These are phyloP conservation scores for Nemurella pictetii DNA, from an alignment of 2,888 invertebrate species.

Conservation along the genomic window DNA sequence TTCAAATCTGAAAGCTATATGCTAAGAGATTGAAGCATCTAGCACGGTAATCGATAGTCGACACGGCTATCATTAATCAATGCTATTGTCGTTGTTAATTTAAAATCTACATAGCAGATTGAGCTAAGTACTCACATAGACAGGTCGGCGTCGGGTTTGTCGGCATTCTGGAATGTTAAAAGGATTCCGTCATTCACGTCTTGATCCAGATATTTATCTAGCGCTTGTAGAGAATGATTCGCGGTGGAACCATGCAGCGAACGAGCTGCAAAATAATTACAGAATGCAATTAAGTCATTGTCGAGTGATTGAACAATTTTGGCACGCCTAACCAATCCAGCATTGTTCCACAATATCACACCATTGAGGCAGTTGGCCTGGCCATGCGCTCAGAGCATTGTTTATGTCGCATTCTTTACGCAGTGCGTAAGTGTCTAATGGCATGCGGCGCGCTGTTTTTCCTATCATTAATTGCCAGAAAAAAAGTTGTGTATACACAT, in stretches of 20 bases:
- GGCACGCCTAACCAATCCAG: not conserved
- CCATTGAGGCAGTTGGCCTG: not conserved
- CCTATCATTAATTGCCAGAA: not conserved
- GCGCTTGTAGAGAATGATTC: not conserved
- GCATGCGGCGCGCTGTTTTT: not conserved
- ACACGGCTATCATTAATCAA: slow-evolving; percentile 6
- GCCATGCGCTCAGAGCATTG: not conserved
- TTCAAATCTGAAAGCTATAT: not conserved
- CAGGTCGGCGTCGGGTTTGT: not conserved
- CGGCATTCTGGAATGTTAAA: slow-evolving; percentile 15
- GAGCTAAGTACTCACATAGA: not conserved
- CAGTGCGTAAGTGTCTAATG: not conserved
- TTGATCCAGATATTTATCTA: not conserved
- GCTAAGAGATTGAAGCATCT: not conserved
- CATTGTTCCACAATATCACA: not conserved
- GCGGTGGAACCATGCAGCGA: not conserved
- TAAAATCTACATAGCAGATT: slow-evolving; percentile 13
- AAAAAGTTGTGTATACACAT: not conserved
- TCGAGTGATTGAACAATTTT: slow-evolving; percentile 23
- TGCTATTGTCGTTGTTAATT: slow-evolving; percentile 8
- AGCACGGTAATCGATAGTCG: not conserved
- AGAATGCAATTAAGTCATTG: slow-evolving; percentile 21
- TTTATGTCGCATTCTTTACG: not conserved
- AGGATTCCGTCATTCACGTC: not conserved
- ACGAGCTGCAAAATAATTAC: slow-evolving; percentile 5